A percentile compares a stretch with the other conserved stretches of the same genome.
Evolutionary conservation across 2,888 invertebrate species (phyloP).

Genomic region (Iphiclides podalirius): DNA sequence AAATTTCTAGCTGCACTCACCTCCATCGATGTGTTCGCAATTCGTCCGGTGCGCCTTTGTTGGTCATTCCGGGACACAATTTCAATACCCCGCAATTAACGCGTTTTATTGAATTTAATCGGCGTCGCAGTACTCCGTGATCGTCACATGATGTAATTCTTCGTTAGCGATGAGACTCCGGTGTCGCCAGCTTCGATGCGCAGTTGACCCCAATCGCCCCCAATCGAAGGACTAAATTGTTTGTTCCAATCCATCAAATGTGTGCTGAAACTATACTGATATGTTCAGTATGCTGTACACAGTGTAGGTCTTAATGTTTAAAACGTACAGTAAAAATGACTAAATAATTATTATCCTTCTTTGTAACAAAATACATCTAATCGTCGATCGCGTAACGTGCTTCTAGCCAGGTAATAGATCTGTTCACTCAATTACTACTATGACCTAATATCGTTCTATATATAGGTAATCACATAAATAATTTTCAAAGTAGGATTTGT

Average conservation of each 20-base stretch:
- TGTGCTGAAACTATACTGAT: conserved; percentile 19
- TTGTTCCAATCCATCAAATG: conserved; percentile 54
- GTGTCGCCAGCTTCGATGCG: conserved; percentile 63
- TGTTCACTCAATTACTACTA: too few relatives aligned
- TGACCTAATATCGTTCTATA: too few relatives aligned
- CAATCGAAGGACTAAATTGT: conserved; percentile 77
- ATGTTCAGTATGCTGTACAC: background rate
- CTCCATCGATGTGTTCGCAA: too few relatives aligned
- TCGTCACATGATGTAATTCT: conserved; percentile 58
- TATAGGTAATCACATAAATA: too few relatives aligned
- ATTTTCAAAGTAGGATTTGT: too few relatives aligned
- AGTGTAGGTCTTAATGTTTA: too few relatives aligned
- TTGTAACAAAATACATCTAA: too few relatives aligned
- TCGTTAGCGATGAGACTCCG: conserved; percentile 41
- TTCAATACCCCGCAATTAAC: conserved; percentile 23
- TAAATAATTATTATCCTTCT: too few relatives aligned
- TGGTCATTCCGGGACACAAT: conserved; percentile 9
- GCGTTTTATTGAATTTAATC: conserved; percentile 56
- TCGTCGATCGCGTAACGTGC: background rate
- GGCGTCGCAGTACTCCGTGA: conserved; percentile 51
- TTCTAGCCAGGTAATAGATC: conserved; percentile 12
- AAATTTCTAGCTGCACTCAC: too few relatives aligned
- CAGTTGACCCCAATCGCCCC: conserved; percentile 76
- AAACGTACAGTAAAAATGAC: too few relatives aligned
- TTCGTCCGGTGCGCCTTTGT: background rate